These are phyloP conservation scores for Psilopogon haemacephalus DNA, from an alignment of 2,113 vertebrate genomes.

Conservation along the genomic window DNA sequence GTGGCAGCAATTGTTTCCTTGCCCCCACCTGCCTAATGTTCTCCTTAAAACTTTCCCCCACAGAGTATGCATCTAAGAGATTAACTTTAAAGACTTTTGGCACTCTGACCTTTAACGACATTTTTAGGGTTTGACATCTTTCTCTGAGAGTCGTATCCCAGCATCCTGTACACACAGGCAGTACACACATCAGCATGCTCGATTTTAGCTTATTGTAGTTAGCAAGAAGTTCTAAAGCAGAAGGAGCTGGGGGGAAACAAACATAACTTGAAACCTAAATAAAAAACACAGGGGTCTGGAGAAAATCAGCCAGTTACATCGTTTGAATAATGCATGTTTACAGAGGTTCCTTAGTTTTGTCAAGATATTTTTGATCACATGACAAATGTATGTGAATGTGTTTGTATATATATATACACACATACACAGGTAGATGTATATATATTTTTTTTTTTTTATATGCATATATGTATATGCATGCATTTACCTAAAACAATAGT, in stretches of 20 bases:
- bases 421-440: rapidly evolving
- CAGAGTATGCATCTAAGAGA: background rate
- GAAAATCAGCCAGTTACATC: background rate
- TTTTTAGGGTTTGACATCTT: background rate
- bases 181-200: background rate
- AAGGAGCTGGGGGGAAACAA: background rate
- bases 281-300: background rate
- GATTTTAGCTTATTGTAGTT: background rate
- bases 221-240: background rate
- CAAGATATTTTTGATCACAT: background rate
- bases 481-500: background rate
- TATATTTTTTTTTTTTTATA: background rate
- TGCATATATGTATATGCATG: background rate
- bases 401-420: background rate
- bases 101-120: background rate
- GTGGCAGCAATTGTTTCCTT: background rate
- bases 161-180: rapidly evolving
- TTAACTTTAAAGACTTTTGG: background rate
- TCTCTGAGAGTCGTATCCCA: background rate
- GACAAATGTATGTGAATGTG: background rate
- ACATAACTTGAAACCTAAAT: background rate
- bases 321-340: background rate
- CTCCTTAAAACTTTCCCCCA: background rate
- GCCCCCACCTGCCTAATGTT: background rate
- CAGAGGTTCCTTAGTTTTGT: background rate